Evolutionary conservation across 2,113 vertebrate genomes (phyloP), one percentile per base, ranked within the genome.

Genomic region (Eudorcas thomsonii): DNA sequence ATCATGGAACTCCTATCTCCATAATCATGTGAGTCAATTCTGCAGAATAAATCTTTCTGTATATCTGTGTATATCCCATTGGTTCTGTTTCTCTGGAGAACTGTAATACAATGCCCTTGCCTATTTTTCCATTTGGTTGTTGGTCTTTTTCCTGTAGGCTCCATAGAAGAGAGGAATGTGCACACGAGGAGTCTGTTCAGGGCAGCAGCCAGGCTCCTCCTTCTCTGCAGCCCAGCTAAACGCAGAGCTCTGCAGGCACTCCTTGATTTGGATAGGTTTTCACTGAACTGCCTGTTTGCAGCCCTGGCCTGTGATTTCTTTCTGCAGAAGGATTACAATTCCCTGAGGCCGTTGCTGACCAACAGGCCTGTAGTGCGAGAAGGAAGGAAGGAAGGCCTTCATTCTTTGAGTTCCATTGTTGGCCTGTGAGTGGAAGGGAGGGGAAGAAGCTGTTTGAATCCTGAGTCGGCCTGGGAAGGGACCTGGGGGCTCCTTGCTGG

Each of bases 361-460:
- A 83, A 52, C 23, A 74, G 86, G 43, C 45, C 25, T 45, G 13
- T 59, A 4, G 12, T 77, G 9, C 6, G 43, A 74, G 60, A 43
- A 88, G 90, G 60, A 95, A 95, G 94, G 94, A 88, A 96, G 87
- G 94, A 90, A 94, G 60, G 54, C 23, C 55, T 78, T 83, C 30
- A 30, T 90, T 96, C 85, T 96, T n/a, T 52, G 74, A 52, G 92
- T 81, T 94, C 77, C 80, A 90, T 55, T 90, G 93, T 96, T 12
- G 2, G 77, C n/a, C 71, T 52, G 45, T 17, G 81, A 39, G 62
- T 21, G 52, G 82, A 84, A 25, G 15, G 23, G 39, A 74, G 82
- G 45, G 57, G 71, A 19, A 21, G 87, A 91, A 82, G 39, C n/a
- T 23, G 50, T 59, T 45, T 21, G 26, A 62, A 26, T 90, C 45